Conservation (phyloP, 1,140 invertebrate genomes). For the Drosophila melanica region DNA sequence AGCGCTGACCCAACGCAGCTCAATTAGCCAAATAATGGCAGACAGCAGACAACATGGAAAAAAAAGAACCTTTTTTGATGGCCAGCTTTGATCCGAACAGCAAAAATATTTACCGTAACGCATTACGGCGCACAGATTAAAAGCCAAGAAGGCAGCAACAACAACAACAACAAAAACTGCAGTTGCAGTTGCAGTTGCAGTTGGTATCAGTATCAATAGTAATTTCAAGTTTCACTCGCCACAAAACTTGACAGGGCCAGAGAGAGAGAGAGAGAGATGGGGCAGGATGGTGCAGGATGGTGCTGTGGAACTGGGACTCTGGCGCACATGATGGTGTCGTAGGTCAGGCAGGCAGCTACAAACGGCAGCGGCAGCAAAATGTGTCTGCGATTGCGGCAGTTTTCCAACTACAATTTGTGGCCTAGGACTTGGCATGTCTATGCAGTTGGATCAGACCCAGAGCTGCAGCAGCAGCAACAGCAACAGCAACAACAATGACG, state of each 20-base stretch:
- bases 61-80: constrained; percentile 41
- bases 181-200: constrained; percentile 40
- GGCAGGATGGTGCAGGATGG: neutral
- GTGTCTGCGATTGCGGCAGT: constrained; percentile 61
- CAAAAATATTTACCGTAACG: constrained; percentile 80
- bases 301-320: constrained; percentile 15
- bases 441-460: constrained; percentile 18
- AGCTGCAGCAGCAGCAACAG: constrained; percentile 26
- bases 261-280: constrained; percentile 1
- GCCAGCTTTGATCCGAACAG: constrained; percentile 69
- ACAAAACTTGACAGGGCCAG: constrained; percentile 54
- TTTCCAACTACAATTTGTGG: constrained; percentile 78
- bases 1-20: constrained; percentile 50
- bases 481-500: constrained; percentile 64
- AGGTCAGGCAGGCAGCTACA: constrained; percentile 63
- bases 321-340: constrained; percentile 73
- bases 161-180: too few species aligned
- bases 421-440: constrained; percentile 49
- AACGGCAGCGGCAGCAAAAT: constrained; percentile 38
- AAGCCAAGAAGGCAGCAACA: constrained; percentile 52
- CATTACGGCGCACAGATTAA: constrained; percentile 70
- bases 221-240: constrained; percentile 69
- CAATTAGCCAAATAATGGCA: constrained; percentile 52
- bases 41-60: constrained; percentile 18
- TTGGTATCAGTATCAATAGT: constrained; percentile 79